Conservation (phyloP, 2,797 vertebrate species). For the Acanthiza pusilla region DNA sequence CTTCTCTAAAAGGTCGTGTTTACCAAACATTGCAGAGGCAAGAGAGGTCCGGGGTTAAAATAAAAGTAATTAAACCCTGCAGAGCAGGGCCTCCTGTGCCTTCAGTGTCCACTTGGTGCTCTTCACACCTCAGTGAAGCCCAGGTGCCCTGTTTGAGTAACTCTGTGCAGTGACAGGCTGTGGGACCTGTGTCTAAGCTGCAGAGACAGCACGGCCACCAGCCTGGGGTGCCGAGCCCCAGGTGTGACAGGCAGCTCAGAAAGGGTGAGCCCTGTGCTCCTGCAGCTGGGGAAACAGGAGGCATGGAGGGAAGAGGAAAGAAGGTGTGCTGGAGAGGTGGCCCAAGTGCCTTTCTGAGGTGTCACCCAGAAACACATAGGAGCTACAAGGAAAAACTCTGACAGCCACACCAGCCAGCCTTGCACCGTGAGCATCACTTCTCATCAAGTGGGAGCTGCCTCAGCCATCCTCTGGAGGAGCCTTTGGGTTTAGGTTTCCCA, state of each 20-base stretch:
- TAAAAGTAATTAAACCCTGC: slow-evolving; percentile 50
- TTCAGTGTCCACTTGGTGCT: neutral
- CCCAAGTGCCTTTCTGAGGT: neutral
- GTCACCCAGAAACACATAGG: neutral
- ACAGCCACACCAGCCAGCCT: neutral
- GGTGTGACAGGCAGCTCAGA: neutral
- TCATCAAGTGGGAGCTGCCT: neutral
- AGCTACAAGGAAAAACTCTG: neutral
- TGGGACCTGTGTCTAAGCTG: neutral
- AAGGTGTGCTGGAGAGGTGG: neutral
- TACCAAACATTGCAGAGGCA: slow-evolving; percentile 40
- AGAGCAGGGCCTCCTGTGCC: neutral
- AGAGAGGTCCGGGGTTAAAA: slow-evolving; percentile 48
- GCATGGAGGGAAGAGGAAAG: neutral
- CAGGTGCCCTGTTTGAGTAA: neutral
- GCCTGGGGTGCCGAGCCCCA: neutral
- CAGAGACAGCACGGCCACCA: neutral
- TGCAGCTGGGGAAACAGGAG: neutral
- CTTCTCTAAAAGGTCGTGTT: slow-evolving; percentile 65
- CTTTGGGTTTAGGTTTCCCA: no score
- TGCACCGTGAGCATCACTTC: neutral
- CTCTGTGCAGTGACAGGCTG: neutral
- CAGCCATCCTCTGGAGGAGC: neutral
- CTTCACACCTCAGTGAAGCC: neutral
- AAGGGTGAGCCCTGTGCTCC: neutral